Evolutionary conservation across 2,113 vertebrate genomes (phyloP), one percentile per base, ranked within the genome.

Genomic region (Pteruthius melanotis): DNA sequence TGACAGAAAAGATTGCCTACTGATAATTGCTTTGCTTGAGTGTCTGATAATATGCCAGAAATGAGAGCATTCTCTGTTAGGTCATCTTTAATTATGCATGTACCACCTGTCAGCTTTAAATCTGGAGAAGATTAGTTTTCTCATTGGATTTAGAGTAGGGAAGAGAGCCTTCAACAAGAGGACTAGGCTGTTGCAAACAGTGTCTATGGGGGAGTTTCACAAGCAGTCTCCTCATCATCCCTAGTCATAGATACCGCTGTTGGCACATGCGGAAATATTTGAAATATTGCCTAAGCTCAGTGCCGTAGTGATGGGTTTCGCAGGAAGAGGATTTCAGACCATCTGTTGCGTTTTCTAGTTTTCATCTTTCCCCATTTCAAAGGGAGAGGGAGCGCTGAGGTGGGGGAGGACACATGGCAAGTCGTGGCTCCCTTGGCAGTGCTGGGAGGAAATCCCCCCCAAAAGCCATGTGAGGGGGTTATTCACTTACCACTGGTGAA

Each of bases 1-100:
- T 98, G 97, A 98, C 97, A 98, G 97, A 96, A 96, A 89, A 97
- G 97, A 98, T 98, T 97, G 97, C 95, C 96, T 97, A 82, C 97
- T 98, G 98, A 98, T 98, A 98, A 98, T 98, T 98, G 97, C 97
- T 98, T 98, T 97, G 95, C 98, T 97, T 97, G 96, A 98, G 96
- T 97, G 97, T 98, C 98, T 98, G 98, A 98, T 98, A 98, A 97
- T 97, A 97, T 96, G 97, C 98, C 98, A 98, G 97, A 96, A 98
- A 98, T 98, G 97, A 98, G 98, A 97, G 95, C 95, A 97, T 97
- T 97, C 94, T 97, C 81, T 97, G 97, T 98, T 97, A 98, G 98
- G 98, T 98, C 98, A 98, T 97, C 97, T 98, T 98, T 98, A 98
- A 98, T 98, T 98, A 98, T 98, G 97, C 90, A 97, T 97, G 95